Evolutionary conservation across 1,140 invertebrate genomes (phyloP).

Genomic region (Ericerus pela): DNA sequence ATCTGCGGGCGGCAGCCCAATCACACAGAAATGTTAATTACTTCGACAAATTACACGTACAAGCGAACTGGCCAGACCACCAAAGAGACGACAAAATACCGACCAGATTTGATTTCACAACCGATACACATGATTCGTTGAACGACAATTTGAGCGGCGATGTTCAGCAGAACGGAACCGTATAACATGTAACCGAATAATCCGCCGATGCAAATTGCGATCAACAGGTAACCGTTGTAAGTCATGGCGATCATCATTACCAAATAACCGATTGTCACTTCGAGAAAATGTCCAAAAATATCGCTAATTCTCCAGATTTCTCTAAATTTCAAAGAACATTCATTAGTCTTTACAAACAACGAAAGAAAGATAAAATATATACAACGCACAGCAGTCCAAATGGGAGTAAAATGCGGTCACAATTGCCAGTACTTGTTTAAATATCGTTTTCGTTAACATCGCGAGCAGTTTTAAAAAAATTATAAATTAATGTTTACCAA

Average conservation of each 20-base stretch:
- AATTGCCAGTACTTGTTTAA: too few species aligned
- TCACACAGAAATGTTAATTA: too few species aligned
- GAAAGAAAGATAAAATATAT: neutral
- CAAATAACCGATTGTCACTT: neutral
- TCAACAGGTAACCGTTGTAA: neutral
- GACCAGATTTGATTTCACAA: neutral
- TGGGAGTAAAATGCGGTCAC: too few species aligned
- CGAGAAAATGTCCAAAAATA: slow-evolving; percentile 2
- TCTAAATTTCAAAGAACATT: too few species aligned
- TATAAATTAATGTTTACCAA: too few species aligned
- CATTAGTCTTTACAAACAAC: too few species aligned
- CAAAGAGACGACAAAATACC: too few species aligned
- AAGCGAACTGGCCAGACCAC: too few species aligned
- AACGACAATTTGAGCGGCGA: neutral
- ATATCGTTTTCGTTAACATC: too few species aligned
- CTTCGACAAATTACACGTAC: too few species aligned
- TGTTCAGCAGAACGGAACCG: slow-evolving; percentile 4
- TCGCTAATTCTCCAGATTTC: slow-evolving; percentile 6
- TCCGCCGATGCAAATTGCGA: neutral
- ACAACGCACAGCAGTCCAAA: neutral
- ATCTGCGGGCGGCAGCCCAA: too few species aligned
- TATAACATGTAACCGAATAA: neutral
- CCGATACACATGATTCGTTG: neutral
- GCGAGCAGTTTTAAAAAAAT: too few species aligned
- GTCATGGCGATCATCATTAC: neutral